Conservation (phyloP, 64 coral and sea anemone species). For the Montipora capricornis region DNA sequence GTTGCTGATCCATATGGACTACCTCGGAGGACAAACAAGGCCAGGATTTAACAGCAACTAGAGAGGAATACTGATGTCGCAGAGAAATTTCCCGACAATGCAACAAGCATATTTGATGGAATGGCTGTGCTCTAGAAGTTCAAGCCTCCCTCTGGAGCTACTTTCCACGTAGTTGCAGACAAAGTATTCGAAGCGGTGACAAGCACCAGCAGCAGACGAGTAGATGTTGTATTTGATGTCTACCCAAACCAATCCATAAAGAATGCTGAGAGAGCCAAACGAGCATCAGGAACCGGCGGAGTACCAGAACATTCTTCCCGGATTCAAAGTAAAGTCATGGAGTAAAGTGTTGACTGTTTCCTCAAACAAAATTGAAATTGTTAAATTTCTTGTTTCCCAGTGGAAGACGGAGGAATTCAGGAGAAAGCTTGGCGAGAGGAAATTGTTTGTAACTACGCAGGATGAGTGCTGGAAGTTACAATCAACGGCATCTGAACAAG, state of each 20-base stretch:
- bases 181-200: slow-evolving; percentile 56
- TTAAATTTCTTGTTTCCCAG: slow-evolving; percentile 64
- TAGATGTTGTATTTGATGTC: background rate
- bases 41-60: background rate
- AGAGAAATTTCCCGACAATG: background rate
- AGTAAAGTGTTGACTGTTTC: slow-evolving; percentile 61
- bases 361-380: slow-evolving; percentile 75
- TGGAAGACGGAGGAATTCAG: slow-evolving; percentile 44
- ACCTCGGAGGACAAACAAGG: background rate
- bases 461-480: slow-evolving; percentile 36
- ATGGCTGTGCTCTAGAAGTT: slow-evolving; percentile 6
- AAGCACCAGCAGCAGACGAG: slow-evolving; percentile 1
- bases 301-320: slow-evolving; percentile 70
- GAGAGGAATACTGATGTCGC: background rate
- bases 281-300: slow-evolving; percentile 24
- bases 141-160: slow-evolving; percentile 41
- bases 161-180: slow-evolving; percentile 43
- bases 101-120: slow-evolving; percentile 3
- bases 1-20: background rate
- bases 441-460: slow-evolving; percentile 32
- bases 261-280: slow-evolving; percentile 67
- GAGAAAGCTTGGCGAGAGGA: slow-evolving; percentile 19
- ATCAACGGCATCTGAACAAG: slow-evolving; percentile 8
- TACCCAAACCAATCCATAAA: slow-evolving; percentile 54
- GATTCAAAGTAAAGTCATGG: slow-evolving; percentile 58